Evolutionary conservation across 2,113 vertebrate genomes (phyloP).

Genomic region (Pseudopipra pipra): DNA sequence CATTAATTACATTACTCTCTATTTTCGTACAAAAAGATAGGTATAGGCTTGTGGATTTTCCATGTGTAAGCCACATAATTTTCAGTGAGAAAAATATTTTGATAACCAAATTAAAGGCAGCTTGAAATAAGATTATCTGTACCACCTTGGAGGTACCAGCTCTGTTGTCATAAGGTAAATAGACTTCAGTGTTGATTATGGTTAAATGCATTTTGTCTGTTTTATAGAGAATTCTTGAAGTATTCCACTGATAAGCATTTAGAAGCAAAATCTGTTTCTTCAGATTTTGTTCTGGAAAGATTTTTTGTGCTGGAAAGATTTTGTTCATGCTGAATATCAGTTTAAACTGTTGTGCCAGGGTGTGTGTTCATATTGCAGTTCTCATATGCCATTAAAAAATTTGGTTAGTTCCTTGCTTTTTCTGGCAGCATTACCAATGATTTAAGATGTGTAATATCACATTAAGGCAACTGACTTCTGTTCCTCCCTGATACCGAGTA

Average conservation of each 20-base stretch:
- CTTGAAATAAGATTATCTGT: not conserved
- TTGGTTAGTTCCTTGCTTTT: not conserved
- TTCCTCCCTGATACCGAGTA: not conserved
- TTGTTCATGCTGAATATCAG: not conserved
- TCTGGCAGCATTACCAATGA: not conserved
- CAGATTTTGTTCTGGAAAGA: not conserved
- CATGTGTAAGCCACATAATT: not conserved
- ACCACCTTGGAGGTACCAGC: not conserved
- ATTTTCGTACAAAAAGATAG: not conserved
- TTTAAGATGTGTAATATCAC: not conserved
- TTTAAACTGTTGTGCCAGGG: not conserved
- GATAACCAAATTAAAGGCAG: not conserved
- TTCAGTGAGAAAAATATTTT: not conserved
- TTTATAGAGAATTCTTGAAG: not conserved
- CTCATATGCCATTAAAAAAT: not conserved
- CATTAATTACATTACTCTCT: not conserved
- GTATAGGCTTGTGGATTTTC: not conserved
- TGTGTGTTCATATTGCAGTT: not conserved
- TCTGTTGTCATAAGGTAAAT: not conserved
- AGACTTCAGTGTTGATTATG: not conserved
- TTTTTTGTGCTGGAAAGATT: not conserved
- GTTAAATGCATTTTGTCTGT: not conserved
- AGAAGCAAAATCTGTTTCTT: not conserved
- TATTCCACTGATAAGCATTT: not conserved
- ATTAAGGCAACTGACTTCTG: not conserved